Percentiles rank a stretch among this genome's conserved stretches.
Evolutionary conservation across 1,140 invertebrate genomes (phyloP).

Genomic region (Kradibia gibbosae): DNA sequence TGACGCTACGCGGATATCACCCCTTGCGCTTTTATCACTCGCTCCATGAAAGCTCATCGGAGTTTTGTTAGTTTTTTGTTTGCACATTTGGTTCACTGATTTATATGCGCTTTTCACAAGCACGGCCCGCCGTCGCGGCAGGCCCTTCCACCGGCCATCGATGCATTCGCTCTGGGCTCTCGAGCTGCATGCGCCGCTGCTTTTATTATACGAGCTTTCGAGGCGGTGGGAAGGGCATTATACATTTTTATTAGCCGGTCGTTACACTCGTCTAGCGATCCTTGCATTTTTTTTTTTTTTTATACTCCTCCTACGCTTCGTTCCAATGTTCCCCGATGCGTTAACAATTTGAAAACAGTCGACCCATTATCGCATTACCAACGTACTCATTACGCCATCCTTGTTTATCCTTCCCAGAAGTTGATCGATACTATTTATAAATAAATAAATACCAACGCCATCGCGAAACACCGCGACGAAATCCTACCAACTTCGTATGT

Average conservation of each 20-base stretch:
- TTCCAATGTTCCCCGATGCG: background rate
- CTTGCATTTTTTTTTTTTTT: background rate
- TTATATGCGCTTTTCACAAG: slow-evolving; percentile 5
- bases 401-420: too few relatives aligned
- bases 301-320: background rate
- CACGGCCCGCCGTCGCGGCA: background rate
- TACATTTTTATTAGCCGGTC: background rate
- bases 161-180: slow-evolving; percentile 16
- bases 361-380: too few relatives aligned
- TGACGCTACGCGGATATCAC: background rate
- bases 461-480: too few relatives aligned
- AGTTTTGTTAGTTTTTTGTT: slow-evolving; percentile 17
- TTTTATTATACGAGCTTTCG: background rate
- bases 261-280: background rate
- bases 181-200: slow-evolving; percentile 15
- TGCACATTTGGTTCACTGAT: background rate
- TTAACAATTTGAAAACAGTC: too few relatives aligned
- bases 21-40: slow-evolving; percentile 32
- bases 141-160: background rate
- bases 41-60: slow-evolving; percentile 41
- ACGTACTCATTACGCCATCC: too few relatives aligned
- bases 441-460: too few relatives aligned
- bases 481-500: too few relatives aligned
- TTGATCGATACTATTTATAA: too few relatives aligned
- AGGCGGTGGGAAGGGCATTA: background rate